Percentiles rank a stretch among this genome's conserved stretches.
phyloP scores from a whole-genome alignment of 2,113 vertebrate genomes.

The Egretta garzetta region DNA sequence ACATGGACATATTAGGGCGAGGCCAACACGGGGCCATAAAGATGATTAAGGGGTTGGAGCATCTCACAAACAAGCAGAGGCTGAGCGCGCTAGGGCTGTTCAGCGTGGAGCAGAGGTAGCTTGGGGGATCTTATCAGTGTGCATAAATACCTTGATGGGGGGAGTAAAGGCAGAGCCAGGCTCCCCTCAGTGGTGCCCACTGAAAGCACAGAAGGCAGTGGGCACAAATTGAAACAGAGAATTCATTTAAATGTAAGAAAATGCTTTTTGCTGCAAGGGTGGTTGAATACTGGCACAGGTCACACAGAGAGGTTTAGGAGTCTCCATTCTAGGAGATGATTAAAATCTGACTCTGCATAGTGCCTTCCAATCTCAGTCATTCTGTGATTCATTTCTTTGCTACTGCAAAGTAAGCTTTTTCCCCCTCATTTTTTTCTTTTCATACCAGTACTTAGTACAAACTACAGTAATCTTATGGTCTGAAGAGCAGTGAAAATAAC shows the following conservation, averaged over 20 bases:
- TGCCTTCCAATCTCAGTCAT: background rate
- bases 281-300: background rate
- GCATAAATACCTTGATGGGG: background rate
- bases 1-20: background rate
- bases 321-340: background rate
- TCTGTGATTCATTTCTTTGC: background rate
- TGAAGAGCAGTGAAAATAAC: background rate
- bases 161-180: background rate
- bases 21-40: background rate
- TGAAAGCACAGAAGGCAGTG: background rate
- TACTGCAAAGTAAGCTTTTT: background rate
- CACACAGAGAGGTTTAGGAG: background rate
- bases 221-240: background rate
- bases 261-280: background rate
- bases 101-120: background rate
- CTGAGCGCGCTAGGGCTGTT: background rate
- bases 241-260: background rate
- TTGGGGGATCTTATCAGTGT: background rate
- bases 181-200: background rate
- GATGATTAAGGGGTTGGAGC: background rate
- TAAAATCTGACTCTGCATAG: background rate
- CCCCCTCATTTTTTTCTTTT: accelerated
- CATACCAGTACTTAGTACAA: background rate
- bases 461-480: background rate
- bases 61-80: background rate